These are phyloP conservation scores for Nysson spinosus DNA, from an alignment of 2,888 invertebrate genomes.

Conservation along the genomic window DNA sequence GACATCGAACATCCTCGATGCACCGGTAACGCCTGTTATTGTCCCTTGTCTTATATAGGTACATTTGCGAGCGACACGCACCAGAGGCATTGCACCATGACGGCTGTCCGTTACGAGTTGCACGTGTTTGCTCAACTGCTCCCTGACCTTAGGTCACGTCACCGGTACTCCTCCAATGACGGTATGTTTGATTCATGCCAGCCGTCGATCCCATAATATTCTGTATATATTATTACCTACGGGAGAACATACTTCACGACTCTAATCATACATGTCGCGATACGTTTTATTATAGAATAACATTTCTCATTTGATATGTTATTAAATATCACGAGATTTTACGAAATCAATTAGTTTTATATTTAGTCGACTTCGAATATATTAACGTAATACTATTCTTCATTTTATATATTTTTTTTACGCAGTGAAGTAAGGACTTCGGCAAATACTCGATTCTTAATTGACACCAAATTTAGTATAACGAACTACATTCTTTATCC, in stretches of 20 bases:
- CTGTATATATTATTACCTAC: conserved; percentile 28
- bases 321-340: neutral
- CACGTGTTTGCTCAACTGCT: conserved; percentile 51
- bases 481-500: conserved; percentile 5
- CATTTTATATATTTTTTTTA: too few relatives aligned
- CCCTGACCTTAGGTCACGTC: conserved; percentile 49
- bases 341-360: neutral
- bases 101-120: conserved; percentile 26
- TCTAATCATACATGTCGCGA: conserved; percentile 20
- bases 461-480: conserved; percentile 48
- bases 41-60: conserved; percentile 50
- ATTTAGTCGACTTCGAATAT: too few relatives aligned
- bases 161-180: conserved; percentile 32
- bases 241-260: conserved; percentile 29
- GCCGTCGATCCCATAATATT: conserved; percentile 25
- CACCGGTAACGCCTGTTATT: conserved; percentile 63
- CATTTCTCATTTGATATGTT: neutral
- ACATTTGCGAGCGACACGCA: conserved; percentile 35
- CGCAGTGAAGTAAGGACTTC: too few relatives aligned
- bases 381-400: too few relatives aligned
- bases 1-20: conserved; percentile 51
- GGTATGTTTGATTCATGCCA: conserved; percentile 21
- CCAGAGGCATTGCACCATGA: conserved; percentile 4
- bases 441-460: conserved; percentile 37
- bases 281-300: neutral